Evolutionary conservation across 2,888 invertebrate species (phyloP).

Genomic region (Drosophila diplacantha): DNA sequence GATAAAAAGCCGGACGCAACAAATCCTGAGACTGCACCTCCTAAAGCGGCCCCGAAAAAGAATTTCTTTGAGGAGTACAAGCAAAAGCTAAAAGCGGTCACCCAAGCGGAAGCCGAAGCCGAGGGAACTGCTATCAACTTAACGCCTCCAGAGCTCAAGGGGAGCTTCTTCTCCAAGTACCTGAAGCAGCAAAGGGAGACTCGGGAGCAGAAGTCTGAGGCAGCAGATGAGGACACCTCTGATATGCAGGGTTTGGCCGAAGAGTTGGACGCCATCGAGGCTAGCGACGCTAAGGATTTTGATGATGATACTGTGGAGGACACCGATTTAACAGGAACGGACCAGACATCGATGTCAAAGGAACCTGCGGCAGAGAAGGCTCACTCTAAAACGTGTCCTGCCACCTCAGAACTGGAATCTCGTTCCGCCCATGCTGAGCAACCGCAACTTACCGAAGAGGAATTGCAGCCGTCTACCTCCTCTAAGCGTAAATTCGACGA

Average conservation of each 20-base stretch:
- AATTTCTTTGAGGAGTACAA: slow-evolving; percentile 48
- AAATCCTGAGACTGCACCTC: not conserved
- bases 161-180: slow-evolving; percentile 67
- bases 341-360: not conserved
- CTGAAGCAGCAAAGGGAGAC: slow-evolving; percentile 45
- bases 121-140: slow-evolving; percentile 13
- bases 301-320: slow-evolving; percentile 30
- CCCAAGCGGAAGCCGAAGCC: slow-evolving; percentile 6
- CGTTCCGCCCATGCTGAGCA: not conserved
- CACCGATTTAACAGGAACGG: not conserved
- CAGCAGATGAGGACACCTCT: slow-evolving; percentile 18
- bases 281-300: slow-evolving; percentile 16
- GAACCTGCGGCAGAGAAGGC: not conserved
- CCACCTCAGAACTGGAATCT: not conserved
- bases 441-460: slow-evolving; percentile 7
- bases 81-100: slow-evolving; percentile 38
- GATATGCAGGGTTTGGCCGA: slow-evolving; percentile 51
- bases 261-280: slow-evolving; percentile 57
- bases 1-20: not conserved
- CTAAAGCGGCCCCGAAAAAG: slow-evolving; percentile 8
- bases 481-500: slow-evolving; percentile 49
- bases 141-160: slow-evolving; percentile 46
- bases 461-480: slow-evolving; percentile 44
- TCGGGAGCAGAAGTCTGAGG: not conserved
- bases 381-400: not conserved